phyloP scores from a whole-genome alignment of 2,888 invertebrate genomes.

The Nomada fucata region DNA sequence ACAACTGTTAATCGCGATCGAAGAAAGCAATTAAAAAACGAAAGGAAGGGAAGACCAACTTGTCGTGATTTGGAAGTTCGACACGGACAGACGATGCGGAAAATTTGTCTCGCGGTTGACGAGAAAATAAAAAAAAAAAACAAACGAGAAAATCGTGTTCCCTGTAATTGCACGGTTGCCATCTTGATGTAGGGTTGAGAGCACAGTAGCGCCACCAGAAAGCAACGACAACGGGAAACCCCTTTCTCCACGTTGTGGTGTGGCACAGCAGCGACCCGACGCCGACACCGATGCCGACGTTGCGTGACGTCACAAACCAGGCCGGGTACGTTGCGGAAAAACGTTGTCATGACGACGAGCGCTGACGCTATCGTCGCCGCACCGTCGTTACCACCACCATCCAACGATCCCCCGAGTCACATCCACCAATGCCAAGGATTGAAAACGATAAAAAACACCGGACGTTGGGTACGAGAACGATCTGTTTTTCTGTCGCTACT shows the following conservation, averaged over 20 bases:
- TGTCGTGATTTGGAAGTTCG: background rate
- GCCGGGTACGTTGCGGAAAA: slow-evolving; percentile 83
- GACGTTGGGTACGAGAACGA: background rate
- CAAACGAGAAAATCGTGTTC: slow-evolving; percentile 26
- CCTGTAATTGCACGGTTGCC: slow-evolving; percentile 61
- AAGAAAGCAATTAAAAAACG: too few species aligned
- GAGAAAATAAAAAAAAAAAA: too few species aligned
- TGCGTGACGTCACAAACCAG: slow-evolving; percentile 81
- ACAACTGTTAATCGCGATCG: background rate
- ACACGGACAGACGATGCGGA: background rate
- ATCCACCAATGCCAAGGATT: slow-evolving; percentile 68
- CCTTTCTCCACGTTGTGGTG: slow-evolving; percentile 52
- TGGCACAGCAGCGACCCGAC: slow-evolving; percentile 59
- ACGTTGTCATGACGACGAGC: slow-evolving; percentile 81
- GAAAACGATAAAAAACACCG: slow-evolving; percentile 39
- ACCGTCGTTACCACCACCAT: slow-evolving; percentile 55
- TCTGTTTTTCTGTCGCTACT: slow-evolving; percentile 22
- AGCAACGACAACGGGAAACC: slow-evolving; percentile 53
- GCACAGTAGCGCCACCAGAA: slow-evolving; percentile 65
- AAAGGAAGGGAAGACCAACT: background rate
- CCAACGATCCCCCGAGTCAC: slow-evolving; percentile 33
- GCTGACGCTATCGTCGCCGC: slow-evolving; percentile 73
- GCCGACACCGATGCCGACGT: slow-evolving; percentile 73
- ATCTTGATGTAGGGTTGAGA: slow-evolving; percentile 57
- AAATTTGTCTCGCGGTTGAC: background rate